phyloP scores from a whole-genome alignment of 1,140 invertebrate genomes.

The Drosophila obscura region DNA sequence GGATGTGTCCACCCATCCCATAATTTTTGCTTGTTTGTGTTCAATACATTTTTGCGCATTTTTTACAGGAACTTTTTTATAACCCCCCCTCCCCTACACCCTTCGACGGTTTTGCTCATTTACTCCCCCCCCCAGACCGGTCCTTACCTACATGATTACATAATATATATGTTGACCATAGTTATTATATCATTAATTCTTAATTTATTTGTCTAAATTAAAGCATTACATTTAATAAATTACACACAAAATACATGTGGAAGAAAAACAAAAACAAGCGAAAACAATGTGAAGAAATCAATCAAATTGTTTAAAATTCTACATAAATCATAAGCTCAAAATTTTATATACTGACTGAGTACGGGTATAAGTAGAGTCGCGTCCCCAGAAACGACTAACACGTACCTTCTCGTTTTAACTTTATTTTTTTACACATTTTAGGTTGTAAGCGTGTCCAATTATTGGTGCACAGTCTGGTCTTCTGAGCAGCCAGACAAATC shows the following conservation, averaged over 20 bases:
- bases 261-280: slow-evolving; percentile 30
- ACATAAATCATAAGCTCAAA: too few species aligned
- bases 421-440: too few species aligned
- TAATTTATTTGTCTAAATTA: slow-evolving; percentile 82
- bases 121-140: slow-evolving; percentile 3
- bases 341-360: too few species aligned
- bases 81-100: neutral
- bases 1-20: neutral
- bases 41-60: slow-evolving; percentile 44
- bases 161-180: slow-evolving; percentile 70
- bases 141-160: slow-evolving; percentile 30
- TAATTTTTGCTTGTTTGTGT: slow-evolving; percentile 46
- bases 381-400: too few species aligned
- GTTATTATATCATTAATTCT: slow-evolving; percentile 80
- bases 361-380: too few species aligned
- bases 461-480: too few species aligned
- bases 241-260: slow-evolving; percentile 57
- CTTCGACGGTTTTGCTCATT: slow-evolving; percentile 56
- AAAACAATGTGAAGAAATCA: neutral
- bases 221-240: slow-evolving; percentile 76
- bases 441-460: too few species aligned
- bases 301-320: too few species aligned
- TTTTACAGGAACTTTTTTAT: slow-evolving; percentile 44
- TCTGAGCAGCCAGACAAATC: too few species aligned
- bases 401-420: too few species aligned